These are phyloP conservation scores for Arnoldichthys spilopterus DNA, from an alignment of 2,797 vertebrate species.

Conservation along the genomic window DNA sequence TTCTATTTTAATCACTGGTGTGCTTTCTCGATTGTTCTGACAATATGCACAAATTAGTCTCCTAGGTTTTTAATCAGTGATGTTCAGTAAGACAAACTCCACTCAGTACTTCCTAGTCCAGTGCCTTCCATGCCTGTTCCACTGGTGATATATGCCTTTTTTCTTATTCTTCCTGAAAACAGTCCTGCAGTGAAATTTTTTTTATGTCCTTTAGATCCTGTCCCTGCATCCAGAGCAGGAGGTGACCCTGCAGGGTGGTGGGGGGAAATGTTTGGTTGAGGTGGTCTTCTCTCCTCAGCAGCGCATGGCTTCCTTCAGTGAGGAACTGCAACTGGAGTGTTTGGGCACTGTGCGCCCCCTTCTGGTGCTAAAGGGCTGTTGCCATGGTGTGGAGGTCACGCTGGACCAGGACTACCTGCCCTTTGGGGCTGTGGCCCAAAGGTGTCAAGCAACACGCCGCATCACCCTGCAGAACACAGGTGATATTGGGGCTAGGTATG, in stretches of 20 bases:
- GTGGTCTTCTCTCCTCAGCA: conserved; percentile 80
- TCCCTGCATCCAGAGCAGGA: conserved; percentile 73
- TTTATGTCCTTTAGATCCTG: conserved; percentile 74
- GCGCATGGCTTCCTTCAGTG: conserved; percentile 74
- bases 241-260: conserved; percentile 75
- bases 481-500: conserved; percentile 83
- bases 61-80: neutral
- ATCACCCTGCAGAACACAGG: conserved; percentile 82
- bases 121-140: no score
- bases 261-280: conserved; percentile 75
- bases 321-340: conserved; percentile 81
- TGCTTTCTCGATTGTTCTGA: neutral
- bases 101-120: neutral
- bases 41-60: neutral
- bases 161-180: neutral
- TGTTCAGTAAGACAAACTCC: neutral
- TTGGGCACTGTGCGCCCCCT: conserved; percentile 78
- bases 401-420: conserved; percentile 82
- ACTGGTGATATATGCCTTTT: neutral
- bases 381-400: conserved; percentile 81
- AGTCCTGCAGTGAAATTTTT: neutral
- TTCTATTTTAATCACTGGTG: neutral
- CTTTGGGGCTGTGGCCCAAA: conserved; percentile 83
- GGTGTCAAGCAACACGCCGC: conserved; percentile 72
- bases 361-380: conserved; percentile 83